Conservation (phyloP, 2,797 vertebrate species). For the Trachurus trachurus region DNA sequence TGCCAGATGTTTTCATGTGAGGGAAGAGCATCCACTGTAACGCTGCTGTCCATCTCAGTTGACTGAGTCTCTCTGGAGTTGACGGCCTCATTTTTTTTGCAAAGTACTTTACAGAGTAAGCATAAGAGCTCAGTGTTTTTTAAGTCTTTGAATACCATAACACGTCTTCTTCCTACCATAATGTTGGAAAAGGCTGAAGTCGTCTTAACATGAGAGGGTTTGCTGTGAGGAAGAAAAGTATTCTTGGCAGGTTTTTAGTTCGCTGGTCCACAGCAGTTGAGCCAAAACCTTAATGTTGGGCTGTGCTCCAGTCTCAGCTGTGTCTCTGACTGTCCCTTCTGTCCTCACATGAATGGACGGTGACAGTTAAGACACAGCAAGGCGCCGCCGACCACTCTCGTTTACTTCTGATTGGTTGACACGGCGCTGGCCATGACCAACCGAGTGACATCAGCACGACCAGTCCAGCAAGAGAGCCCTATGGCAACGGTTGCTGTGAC, state of each 20-base stretch:
- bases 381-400: slow-evolving; percentile 32
- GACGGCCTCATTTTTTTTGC: background rate
- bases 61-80: background rate
- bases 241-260: slow-evolving; percentile 33
- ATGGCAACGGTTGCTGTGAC: slow-evolving; percentile 54
- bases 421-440: slow-evolving; percentile 18
- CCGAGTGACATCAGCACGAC: slow-evolving; percentile 46
- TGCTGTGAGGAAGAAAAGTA: slow-evolving; percentile 13
- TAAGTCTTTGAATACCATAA: background rate
- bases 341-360: slow-evolving; percentile 56
- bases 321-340: slow-evolving; percentile 46
- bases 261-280: slow-evolving; percentile 9
- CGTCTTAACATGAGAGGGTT: slow-evolving; percentile 7
- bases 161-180: background rate
- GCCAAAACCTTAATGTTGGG: slow-evolving; percentile 38
- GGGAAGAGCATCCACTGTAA: background rate
- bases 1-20: no score
- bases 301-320: slow-evolving; percentile 33
- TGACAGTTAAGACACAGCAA: slow-evolving; percentile 50
- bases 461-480: slow-evolving; percentile 12
- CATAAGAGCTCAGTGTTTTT: background rate
- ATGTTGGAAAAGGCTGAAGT: background rate
- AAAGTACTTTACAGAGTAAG: background rate
- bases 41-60: no score
- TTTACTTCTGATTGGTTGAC: slow-evolving; percentile 52